Evolutionary conservation across 2,797 vertebrate genomes (phyloP).

Genomic region (Hemitrygon akajei): DNA sequence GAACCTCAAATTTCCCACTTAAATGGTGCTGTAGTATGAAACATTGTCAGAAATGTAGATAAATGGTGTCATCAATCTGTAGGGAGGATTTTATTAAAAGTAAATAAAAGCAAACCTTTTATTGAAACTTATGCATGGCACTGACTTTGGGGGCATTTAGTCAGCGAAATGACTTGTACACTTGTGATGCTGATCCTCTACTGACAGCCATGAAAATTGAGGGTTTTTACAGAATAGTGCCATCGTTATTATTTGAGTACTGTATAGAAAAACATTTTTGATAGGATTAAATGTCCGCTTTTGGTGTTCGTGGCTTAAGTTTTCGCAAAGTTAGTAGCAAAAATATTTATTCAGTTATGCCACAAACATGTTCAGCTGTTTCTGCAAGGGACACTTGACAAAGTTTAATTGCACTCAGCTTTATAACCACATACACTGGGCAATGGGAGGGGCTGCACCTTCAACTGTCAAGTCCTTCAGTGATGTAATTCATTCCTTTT

Average conservation of each 20-base stretch:
- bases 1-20: neutral
- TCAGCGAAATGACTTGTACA: neutral
- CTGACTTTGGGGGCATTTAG: neutral
- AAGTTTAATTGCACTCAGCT: neutral
- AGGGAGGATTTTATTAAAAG: conserved; percentile 8
- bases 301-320: neutral
- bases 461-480: too few relatives aligned
- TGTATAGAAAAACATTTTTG: neutral
- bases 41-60: neutral
- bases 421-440: neutral
- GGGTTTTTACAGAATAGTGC: neutral
- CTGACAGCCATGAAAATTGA: neutral
- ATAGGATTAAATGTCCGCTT: neutral
- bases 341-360: too few relatives aligned
- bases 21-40: neutral
- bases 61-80: neutral
- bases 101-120: neutral
- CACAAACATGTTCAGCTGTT: neutral
- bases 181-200: neutral
- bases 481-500: too few relatives aligned
- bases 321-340: conserved; percentile 4
- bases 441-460: too few relatives aligned
- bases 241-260: neutral
- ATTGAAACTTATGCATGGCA: neutral
- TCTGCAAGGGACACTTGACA: neutral